Evolutionary conservation across 2,888 invertebrate species (phyloP).

Genomic region (Myathropa florea): DNA sequence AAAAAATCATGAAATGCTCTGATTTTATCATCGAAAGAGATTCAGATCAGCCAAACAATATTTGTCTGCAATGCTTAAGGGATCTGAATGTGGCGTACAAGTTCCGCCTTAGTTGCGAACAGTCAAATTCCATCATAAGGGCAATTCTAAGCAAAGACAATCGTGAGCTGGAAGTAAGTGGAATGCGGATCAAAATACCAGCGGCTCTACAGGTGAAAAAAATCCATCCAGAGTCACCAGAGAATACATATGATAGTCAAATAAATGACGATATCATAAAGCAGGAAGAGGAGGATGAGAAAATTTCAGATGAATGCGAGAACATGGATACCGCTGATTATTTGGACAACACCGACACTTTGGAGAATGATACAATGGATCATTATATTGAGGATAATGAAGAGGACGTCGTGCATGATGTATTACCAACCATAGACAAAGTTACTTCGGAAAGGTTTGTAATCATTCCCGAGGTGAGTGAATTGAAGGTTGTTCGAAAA

Average conservation of each 20-base stretch:
- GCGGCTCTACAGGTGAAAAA: slow-evolving; percentile 75
- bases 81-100: slow-evolving; percentile 78
- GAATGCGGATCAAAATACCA: slow-evolving; percentile 74
- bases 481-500: too few species aligned
- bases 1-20: slow-evolving; percentile 78
- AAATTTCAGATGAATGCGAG: slow-evolving; percentile 45
- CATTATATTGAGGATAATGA: slow-evolving; percentile 14
- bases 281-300: slow-evolving; percentile 39
- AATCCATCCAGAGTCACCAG: slow-evolving; percentile 28
- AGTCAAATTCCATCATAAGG: slow-evolving; percentile 77
- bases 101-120: slow-evolving; percentile 78
- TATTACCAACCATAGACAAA: background rate
- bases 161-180: slow-evolving; percentile 59
- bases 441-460: slow-evolving; percentile 42
- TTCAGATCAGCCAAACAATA: slow-evolving; percentile 77
- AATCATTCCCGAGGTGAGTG: slow-evolving; percentile 28
- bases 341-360: slow-evolving; percentile 27
- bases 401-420: slow-evolving; percentile 12
- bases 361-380: slow-evolving; percentile 27
- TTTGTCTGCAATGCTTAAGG: slow-evolving; percentile 76
- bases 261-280: slow-evolving; percentile 7
- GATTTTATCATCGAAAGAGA: slow-evolving; percentile 73
- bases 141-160: slow-evolving; percentile 72
- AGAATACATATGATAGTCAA: background rate
- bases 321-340: slow-evolving; percentile 39